Conservation (phyloP, 2,888 invertebrate genomes). For the Archaeoteleia sp. region DNA sequence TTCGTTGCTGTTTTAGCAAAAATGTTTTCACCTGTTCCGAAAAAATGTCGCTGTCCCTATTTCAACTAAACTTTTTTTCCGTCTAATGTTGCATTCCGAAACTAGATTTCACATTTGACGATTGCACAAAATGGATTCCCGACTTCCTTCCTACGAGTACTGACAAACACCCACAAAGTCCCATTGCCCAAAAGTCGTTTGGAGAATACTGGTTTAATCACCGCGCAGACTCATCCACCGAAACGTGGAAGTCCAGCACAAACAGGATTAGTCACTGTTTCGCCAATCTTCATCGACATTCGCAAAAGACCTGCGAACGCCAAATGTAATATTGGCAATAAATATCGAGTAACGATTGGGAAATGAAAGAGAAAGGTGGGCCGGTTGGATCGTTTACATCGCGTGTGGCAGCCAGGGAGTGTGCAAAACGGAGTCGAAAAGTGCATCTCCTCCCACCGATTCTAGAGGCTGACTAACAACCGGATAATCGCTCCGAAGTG, state of each 20-base stretch:
- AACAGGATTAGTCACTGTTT: constrained; percentile 14
- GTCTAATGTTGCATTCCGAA: constrained; percentile 45
- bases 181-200: not conserved
- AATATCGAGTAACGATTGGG: constrained; percentile 6
- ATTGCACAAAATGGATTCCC: no score
- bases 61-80: no score
- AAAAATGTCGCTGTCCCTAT: no score
- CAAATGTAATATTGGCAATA: no score
- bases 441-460: constrained; percentile 60
- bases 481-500: constrained; percentile 63
- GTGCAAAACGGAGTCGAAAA: constrained; percentile 57
- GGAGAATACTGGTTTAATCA: no score
- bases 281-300: no score
- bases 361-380: constrained; percentile 10
- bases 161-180: not conserved
- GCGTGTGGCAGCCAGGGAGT: constrained; percentile 52
- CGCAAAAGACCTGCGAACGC: no score
- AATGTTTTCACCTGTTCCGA: no score
- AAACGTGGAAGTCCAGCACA: constrained; percentile 2
- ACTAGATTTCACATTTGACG: not conserved
- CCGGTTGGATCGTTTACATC: constrained; percentile 16
- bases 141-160: no score
- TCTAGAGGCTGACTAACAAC: constrained; percentile 60
- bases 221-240: no score
- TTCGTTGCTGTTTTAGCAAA: no score